Evolutionary conservation across 2,888 invertebrate genomes (phyloP).

Genomic region (Hirudinaria manillensis): DNA sequence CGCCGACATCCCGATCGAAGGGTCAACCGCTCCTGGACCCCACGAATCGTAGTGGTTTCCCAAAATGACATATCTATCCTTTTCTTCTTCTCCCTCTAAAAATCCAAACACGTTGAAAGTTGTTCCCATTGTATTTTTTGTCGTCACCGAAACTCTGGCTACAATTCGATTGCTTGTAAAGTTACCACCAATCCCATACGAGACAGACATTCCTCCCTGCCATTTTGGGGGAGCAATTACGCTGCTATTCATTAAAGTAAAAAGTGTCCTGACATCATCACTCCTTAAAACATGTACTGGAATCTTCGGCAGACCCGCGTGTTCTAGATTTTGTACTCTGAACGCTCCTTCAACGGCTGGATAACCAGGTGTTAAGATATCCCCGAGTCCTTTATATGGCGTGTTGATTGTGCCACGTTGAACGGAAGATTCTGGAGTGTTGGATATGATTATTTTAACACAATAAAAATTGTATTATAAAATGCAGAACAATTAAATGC

Average conservation of each 20-base stretch:
- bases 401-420: conserved; percentile 54
- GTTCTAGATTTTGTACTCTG: conserved; percentile 8
- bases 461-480: not conserved
- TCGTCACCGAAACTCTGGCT: conserved; percentile 36
- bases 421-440: conserved; percentile 49
- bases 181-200: not conserved
- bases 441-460: not conserved
- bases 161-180: not conserved
- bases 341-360: conserved; percentile 50
- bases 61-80: conserved; percentile 57
- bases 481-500: too few species aligned
- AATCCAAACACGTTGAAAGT: conserved; percentile 50
- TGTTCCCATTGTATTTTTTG: conserved; percentile 26
- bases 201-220: not conserved
- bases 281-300: conserved; percentile 24
- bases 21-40: conserved; percentile 57
- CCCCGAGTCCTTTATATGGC: conserved; percentile 48
- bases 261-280: conserved; percentile 14
- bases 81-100: conserved; percentile 45
- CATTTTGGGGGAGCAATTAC: not conserved
- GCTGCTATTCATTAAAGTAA: not conserved
- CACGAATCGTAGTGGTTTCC: conserved; percentile 60
- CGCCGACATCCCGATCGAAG: conserved; percentile 57
- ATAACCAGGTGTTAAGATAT: conserved; percentile 57
- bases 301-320: conserved; percentile 19